Conservation (phyloP, 1,140 invertebrate genomes). For the Ostrea denselamellosa region DNA sequence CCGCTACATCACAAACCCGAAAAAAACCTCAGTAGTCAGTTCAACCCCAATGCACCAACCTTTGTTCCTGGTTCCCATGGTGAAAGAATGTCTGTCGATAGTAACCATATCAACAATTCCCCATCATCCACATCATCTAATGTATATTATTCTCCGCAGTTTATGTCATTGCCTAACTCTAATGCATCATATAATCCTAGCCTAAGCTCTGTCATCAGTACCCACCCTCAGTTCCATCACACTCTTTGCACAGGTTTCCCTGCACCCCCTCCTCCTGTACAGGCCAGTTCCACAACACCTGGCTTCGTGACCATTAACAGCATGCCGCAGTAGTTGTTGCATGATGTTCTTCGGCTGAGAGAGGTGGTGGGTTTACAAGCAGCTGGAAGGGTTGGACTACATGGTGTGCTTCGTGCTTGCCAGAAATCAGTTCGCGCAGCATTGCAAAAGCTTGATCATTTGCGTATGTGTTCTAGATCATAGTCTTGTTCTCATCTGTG, state of each 20-base stretch:
- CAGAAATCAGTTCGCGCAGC: too few species aligned
- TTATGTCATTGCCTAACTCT: constrained; percentile 22
- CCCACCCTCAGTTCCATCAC: background rate
- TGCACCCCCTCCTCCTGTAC: background rate
- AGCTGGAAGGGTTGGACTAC: too few species aligned
- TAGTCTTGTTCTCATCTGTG: too few species aligned
- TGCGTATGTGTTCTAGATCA: too few species aligned
- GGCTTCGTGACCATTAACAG: background rate
- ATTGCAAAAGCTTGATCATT: too few species aligned
- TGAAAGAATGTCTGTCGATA: constrained; percentile 11
- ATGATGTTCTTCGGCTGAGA: background rate
- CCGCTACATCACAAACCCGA: constrained; percentile 41
- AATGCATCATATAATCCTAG: constrained; percentile 11
- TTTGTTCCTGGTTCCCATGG: constrained; percentile 65
- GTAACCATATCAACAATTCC: background rate
- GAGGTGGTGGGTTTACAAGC: background rate
- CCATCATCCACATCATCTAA: constrained; percentile 9
- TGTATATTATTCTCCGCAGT: background rate
- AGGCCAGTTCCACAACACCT: background rate
- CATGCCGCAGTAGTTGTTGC: constrained; percentile 8
- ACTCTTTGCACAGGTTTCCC: constrained; percentile 40
- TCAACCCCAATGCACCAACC: constrained; percentile 69
- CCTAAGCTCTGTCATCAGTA: background rate
- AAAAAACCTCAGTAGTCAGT: background rate
- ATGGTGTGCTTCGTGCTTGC: too few species aligned